phyloP scores from a whole-genome alignment of 2,888 invertebrate species.

The Melanophora roralis region DNA sequence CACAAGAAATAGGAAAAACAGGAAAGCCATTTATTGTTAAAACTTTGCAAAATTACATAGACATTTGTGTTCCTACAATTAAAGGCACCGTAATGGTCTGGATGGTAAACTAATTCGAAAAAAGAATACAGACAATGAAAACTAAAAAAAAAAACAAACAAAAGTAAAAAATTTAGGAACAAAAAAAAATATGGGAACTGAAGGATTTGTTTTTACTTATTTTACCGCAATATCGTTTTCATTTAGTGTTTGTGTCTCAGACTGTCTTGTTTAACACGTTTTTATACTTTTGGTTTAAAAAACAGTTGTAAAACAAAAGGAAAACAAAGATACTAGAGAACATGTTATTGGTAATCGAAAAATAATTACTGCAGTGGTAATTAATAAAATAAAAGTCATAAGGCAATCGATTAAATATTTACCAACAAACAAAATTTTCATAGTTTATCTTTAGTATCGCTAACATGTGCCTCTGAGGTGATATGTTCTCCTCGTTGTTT shows the following conservation, averaged over 20 bases:
- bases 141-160: background rate
- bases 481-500: no score
- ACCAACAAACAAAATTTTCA: no score
- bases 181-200: background rate
- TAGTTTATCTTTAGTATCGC: no score
- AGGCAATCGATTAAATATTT: constrained; percentile 13
- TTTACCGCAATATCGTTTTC: constrained; percentile 43
- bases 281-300: background rate
- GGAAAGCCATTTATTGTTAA: constrained; percentile 56
- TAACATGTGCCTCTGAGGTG: no score
- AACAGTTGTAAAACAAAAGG: background rate
- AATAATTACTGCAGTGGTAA: constrained; percentile 60
- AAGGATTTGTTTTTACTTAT: background rate
- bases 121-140: constrained; percentile 14
- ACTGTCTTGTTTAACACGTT: background rate
- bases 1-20: constrained; percentile 19
- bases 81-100: constrained; percentile 9
- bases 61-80: background rate
- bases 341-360: constrained; percentile 49
- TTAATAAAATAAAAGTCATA: constrained; percentile 48
- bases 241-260: constrained; percentile 9
- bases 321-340: background rate
- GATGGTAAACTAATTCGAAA: background rate
- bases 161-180: background rate
- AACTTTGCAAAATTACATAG: constrained; percentile 42